These are phyloP conservation scores for Arion vulgaris DNA, from an alignment of 1,140 invertebrate species.

Conservation along the genomic window DNA sequence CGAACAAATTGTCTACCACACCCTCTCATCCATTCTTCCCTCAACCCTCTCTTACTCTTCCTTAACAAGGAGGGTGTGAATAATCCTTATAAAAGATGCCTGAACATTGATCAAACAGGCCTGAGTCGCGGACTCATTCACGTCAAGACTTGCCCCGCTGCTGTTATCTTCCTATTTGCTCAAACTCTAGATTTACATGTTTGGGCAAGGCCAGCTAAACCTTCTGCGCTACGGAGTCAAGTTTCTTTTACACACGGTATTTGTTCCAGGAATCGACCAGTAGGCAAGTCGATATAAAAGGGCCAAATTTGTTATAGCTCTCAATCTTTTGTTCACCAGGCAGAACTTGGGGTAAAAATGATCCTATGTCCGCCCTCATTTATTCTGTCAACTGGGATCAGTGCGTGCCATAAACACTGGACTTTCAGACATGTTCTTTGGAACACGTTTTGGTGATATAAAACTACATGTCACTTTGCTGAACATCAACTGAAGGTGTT, in stretches of 20 bases:
- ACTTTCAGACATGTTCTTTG: not conserved
- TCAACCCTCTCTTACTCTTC: not conserved
- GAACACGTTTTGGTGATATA: too few species aligned
- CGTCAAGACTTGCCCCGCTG: not conserved
- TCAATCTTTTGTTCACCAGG: constrained; percentile 1
- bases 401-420: not conserved
- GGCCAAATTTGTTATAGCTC: not conserved
- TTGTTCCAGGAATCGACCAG: constrained; percentile 10
- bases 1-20: too few species aligned
- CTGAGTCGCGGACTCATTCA: not conserved
- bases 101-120: not conserved
- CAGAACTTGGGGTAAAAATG: not conserved
- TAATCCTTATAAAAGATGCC: not conserved
- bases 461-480: too few species aligned
- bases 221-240: not conserved
- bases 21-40: too few species aligned
- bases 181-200: constrained; percentile 5
- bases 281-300: not conserved
- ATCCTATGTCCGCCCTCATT: not conserved
- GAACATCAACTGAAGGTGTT: too few species aligned
- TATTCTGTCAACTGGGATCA: not conserved
- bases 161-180: not conserved
- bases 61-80: not conserved
- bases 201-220: constrained; percentile 13
- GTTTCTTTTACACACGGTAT: constrained; percentile 8